Evolutionary conservation across 2,888 invertebrate genomes (phyloP), one percentile per base, ranked within the genome.

Genomic region (Anthophora plumipes): DNA sequence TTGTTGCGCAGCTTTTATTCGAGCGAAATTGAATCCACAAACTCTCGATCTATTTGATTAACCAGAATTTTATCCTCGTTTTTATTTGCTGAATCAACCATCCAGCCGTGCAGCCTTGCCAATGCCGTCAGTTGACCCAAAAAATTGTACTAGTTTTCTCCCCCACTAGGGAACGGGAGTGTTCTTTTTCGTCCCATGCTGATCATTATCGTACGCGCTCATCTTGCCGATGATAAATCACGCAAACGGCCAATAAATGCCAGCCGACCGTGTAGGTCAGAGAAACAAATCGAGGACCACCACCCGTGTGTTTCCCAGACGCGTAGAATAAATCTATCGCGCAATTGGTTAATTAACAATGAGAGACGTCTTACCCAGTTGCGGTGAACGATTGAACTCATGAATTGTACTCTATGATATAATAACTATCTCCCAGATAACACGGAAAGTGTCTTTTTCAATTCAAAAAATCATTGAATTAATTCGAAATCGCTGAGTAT

Each of bases 341-440:
- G 86, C 87, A 88, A 91, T 91, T 86, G 89, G 89, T 90, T 88
- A 89, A 90, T 90, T 90, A 89, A 85, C 72, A 22, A n/a, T n/a
- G 46, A 11, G 54, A 55, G 25, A 46, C 50, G 75, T 50, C 70
- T 78, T 54, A 61, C 52, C 48, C 54, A 55, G 37, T 48, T 59
- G 67, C 57, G 69, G 22, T 74, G 43, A 82, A 69, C 66, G 82
- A 83, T 80, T 54, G 70, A 57, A 37, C n/a, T 39, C 46, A 59
- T 67, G 60, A 66, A 64, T 76, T 73, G 79, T 71, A 43, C 55
- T 50, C 57, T 75, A 54, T 69, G 73, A 81, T 63, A 46, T 57
- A 76, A 59, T 31, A 54, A 25, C 60, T 63, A 54, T 25, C 60
- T 71, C 75, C 68, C 79, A 83, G 68, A 68, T 77, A 71, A 71